Evolutionary conservation across 2,888 invertebrate genomes (phyloP), one percentile per base, ranked within the genome.

Genomic region (Acutogordius australiensis): DNA sequence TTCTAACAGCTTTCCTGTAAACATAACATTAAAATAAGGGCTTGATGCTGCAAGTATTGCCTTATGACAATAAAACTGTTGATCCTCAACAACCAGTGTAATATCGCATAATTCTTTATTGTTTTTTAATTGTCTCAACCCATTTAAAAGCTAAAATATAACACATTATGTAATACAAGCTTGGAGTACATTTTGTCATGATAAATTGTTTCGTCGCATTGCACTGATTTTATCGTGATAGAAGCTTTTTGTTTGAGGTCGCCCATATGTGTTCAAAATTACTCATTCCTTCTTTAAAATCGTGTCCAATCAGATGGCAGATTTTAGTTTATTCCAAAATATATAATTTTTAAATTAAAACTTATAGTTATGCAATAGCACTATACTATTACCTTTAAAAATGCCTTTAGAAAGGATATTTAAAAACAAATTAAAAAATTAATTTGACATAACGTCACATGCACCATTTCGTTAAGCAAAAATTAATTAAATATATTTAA

Each of bases 51-150:
- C 51, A 8, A 51, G 26, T 51, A 51, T 51, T n/a, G 23, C 26
- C 26, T 51, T 51, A 23, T 51, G 51, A 51, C 51, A 51, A 51
- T n/a, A 51, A 51, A 51, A 51, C 26, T 51, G 18, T 4, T 51
- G 13, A n/a, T 51, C 18, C 4, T 51, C 23, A n/a, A 51, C 51
- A 51, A 51, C 23, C 23, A 51, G 23, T 51, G 23, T 51, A 4
- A 51, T 23, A 23, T 51, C 51, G 23, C 51, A 51, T 4, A 51
- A 51, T 51, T 51, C 51, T n/a, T 23, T 8, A 21, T 4, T 4
- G 4, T 21, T 51, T 51, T 23, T 8, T n/a, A 51, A 23, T 51
- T 51, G 51, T 21, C 26, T 51, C 26, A 51, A 21, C 8, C 26
- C 51, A n/a, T 51, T 8, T 23, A 51, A 51, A 8, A 51, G 51